Evolutionary conservation across 2,888 invertebrate genomes (phyloP).

Genomic region (Neoitamus cyanurus): DNA sequence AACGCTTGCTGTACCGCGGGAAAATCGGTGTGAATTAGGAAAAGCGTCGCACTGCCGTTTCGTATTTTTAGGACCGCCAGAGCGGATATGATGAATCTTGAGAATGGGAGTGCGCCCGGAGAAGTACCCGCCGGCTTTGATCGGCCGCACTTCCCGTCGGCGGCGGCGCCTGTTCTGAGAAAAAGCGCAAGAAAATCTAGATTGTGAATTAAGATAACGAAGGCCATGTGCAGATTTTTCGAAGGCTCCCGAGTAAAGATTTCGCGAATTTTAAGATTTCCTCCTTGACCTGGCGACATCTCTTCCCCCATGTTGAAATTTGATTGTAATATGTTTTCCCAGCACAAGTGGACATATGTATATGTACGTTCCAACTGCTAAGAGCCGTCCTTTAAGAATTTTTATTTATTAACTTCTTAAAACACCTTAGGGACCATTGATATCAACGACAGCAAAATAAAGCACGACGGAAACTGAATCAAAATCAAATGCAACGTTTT

Average conservation of each 20-base stretch:
- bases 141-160: neutral
- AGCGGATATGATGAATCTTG: neutral
- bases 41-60: neutral
- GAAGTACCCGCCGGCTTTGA: neutral
- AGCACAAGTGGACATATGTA: too few relatives aligned
- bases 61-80: conserved; percentile 27
- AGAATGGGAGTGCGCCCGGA: neutral
- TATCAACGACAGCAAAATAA: too few relatives aligned
- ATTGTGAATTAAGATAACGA: neutral
- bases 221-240: neutral
- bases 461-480: too few relatives aligned
- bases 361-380: too few relatives aligned
- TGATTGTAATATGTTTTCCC: too few relatives aligned
- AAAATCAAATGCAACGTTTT: too few relatives aligned
- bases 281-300: too few relatives aligned
- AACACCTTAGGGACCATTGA: too few relatives aligned
- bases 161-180: neutral
- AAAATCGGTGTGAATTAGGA: neutral
- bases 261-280: conserved; percentile 52
- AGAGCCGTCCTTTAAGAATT: too few relatives aligned
- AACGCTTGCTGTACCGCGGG: neutral
- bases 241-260: neutral
- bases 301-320: too few relatives aligned
- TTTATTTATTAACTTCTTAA: too few relatives aligned
- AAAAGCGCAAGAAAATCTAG: neutral